Base-by-base conservation (phyloP, 53 echinoderm and acorn worm genomes). In the Glandiceps talaboti region DNA sequence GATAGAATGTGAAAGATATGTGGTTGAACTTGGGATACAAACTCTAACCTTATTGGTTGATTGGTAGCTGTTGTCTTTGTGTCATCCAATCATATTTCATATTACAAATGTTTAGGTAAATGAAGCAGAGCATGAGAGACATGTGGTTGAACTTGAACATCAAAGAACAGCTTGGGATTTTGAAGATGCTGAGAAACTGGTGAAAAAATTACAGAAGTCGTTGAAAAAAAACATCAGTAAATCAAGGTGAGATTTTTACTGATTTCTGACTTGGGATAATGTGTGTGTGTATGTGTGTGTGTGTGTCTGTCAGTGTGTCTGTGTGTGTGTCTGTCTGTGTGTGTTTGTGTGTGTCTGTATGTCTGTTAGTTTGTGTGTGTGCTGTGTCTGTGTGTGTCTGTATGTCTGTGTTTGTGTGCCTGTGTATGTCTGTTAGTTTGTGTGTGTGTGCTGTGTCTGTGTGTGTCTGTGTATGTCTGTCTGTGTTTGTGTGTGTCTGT, bases 121-220 rank as follows among this genome's bases (percentile, higher is more conserved):
- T 72, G 95, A 95, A 73, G 95, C 92, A 64, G 95, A 95, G 27
- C 82, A 88, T 14, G 92, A 95, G 83, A 84, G 89, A 27, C 45
- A 82, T 20, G 80, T 86, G 10, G 90, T 90, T 73, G 90, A 88
- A 30, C 80, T 45, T 27, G 87, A 90, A 73, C 95, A 95, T 80
- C 80, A 90, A 76, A 86, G 79, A n/a, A 95, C 90, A 30, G 88
- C 92, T 25, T 81, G 78, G 0, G 86, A 88, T 30, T 95, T 86
- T 76, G 86, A 88, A 27, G 80, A 77, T n/a, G 88, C 83, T 28
- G 95, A 95, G 82, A 80, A 80, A 30, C 88, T 88, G 27, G 85
- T 92, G 29, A 92, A 95, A 73, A 80, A 81, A 25, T 64, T 90
- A 1, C 90, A 95, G 79, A 86, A 82, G 33, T 86, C 90, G 75